Percentiles rank a stretch among this genome's conserved stretches.
phyloP scores from a whole-genome alignment of 1,140 invertebrate species.

The Drosophila lacertosa region DNA sequence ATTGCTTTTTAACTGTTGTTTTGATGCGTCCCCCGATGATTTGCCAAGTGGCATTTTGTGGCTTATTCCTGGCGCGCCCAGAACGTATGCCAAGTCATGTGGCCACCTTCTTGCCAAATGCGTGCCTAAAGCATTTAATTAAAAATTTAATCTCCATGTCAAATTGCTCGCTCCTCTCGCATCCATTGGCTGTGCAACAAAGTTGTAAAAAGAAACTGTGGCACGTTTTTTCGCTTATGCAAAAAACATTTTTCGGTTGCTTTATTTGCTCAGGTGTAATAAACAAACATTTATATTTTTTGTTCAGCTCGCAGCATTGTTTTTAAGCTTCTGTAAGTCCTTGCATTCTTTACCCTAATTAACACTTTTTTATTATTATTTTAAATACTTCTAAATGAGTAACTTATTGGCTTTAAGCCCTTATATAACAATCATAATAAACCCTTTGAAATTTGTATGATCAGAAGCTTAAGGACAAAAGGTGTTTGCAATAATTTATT shows the following conservation, averaged over 20 bases:
- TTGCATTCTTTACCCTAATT: not conserved
- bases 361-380: not conserved
- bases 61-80: slow-evolving; percentile 12
- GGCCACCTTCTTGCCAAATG: slow-evolving; percentile 28
- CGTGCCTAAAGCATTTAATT: slow-evolving; percentile 56
- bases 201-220: slow-evolving; percentile 5
- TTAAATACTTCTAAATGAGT: too few species aligned
- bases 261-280: slow-evolving; percentile 16
- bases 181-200: slow-evolving; percentile 6
- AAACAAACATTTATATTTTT: not conserved
- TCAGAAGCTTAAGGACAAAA: too few species aligned
- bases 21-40: slow-evolving; percentile 41
- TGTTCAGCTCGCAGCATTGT: not conserved
- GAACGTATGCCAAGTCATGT: slow-evolving; percentile 65
- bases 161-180: slow-evolving; percentile 28
- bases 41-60: slow-evolving; percentile 3
- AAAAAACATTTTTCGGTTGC: slow-evolving; percentile 37
- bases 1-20: slow-evolving; percentile 70
- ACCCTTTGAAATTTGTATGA: too few species aligned
- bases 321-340: not conserved
- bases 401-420: too few species aligned
- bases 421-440: too few species aligned
- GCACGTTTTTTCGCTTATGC: slow-evolving; percentile 32
- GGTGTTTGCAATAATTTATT: too few species aligned
- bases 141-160: slow-evolving; percentile 63